Conservation (phyloP, 2,888 invertebrate species). For the Malthinus seriepunctatus region DNA sequence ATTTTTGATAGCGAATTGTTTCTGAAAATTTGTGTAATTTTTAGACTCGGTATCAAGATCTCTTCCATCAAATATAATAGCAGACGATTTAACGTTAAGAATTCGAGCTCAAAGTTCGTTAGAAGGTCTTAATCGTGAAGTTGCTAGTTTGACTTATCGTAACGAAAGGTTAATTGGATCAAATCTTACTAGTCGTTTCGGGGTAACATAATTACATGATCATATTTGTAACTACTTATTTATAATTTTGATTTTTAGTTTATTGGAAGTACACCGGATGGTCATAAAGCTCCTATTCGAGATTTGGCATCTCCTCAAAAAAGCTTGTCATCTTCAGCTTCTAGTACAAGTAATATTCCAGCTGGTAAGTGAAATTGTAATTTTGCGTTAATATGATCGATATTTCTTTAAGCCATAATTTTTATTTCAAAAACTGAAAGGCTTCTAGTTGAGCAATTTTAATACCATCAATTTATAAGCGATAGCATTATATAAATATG, state of each 20-base stretch:
- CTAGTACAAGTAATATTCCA: neutral
- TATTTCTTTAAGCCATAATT: no score
- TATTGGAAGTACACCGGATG: conserved; percentile 68
- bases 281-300: conserved; percentile 74
- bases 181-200: conserved; percentile 31
- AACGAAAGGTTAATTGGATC: conserved; percentile 54
- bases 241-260: neutral
- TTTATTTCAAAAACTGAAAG: no score
- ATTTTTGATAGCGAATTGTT: conserved; percentile 33
- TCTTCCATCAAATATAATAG: conserved; percentile 57
- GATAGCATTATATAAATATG: neutral
- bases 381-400: no score
- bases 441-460: no score
- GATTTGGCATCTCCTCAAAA: conserved; percentile 58
- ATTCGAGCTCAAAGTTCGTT: conserved; percentile 81
- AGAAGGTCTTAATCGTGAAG: conserved; percentile 86
- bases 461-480: no score
- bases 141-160: conserved; percentile 75
- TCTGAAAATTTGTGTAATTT: conserved; percentile 1
- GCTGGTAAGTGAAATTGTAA: no score
- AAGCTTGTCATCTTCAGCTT: conserved; percentile 74
- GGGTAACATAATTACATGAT: neutral
- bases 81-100: conserved; percentile 60
- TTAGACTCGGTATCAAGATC: conserved; percentile 40
- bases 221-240: neutral